Percentiles rank a stretch among this genome's conserved stretches.
phyloP scores from a whole-genome alignment of 2,888 invertebrate species.

The Euplagia quadripunctaria region DNA sequence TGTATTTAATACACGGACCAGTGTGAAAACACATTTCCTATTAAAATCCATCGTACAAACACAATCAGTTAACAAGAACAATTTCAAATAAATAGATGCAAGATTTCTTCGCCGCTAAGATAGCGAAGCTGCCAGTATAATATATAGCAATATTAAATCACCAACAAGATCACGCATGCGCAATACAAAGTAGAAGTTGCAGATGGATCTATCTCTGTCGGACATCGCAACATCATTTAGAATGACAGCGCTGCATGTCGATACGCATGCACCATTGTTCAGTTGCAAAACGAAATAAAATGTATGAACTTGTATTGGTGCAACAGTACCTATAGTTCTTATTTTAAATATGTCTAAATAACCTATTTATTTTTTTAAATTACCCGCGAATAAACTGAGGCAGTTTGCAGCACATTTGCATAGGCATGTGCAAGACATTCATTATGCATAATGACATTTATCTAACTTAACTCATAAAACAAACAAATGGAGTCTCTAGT shows the following conservation, averaged over 20 bases:
- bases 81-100: constrained; percentile 25
- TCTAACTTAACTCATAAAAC: too few species aligned
- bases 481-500: too few species aligned
- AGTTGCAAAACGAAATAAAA: constrained; percentile 42
- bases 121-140: constrained; percentile 33
- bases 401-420: too few species aligned
- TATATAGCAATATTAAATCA: constrained; percentile 50
- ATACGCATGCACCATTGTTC: constrained; percentile 53
- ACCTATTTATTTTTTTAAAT: too few species aligned
- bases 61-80: constrained; percentile 28
- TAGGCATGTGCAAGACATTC: too few species aligned
- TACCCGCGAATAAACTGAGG: not conserved
- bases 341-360: not conserved
- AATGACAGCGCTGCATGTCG: constrained; percentile 60
- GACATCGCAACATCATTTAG: constrained; percentile 62
- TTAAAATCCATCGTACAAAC: constrained; percentile 1
- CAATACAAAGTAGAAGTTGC: constrained; percentile 48
- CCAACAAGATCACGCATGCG: constrained; percentile 49
- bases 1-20: too few species aligned
- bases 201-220: constrained; percentile 65
- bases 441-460: too few species aligned
- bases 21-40: not conserved
- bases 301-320: constrained; percentile 14
- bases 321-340: not conserved
- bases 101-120: constrained; percentile 26